phyloP scores from a whole-genome alignment of 1,140 invertebrate genomes.

The Atta texana region DNA sequence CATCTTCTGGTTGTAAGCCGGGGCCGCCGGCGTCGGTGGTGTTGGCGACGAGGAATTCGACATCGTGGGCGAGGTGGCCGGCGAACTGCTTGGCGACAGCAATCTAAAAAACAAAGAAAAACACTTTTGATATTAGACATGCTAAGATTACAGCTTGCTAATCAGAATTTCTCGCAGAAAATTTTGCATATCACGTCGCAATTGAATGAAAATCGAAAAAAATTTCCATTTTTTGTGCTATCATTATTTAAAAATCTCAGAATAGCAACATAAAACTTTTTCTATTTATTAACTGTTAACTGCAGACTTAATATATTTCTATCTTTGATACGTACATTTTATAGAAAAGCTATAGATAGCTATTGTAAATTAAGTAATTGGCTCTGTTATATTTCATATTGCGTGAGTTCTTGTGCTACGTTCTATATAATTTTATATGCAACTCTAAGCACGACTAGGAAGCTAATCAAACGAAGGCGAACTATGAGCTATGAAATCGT shows the following conservation, averaged over 20 bases:
- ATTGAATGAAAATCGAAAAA: not conserved
- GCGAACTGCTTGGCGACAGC: conserved; percentile 89
- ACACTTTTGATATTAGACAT: conserved; percentile 71
- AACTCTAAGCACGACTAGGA: conserved; percentile 7
- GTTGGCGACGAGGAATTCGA: conserved; percentile 90
- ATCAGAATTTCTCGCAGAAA: not conserved
- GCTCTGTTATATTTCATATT: not conserved
- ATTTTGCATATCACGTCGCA: not conserved
- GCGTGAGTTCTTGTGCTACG: not conserved
- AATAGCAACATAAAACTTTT: not conserved
- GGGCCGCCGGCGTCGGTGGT: conserved; percentile 86
- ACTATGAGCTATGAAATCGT: conserved; percentile 10
- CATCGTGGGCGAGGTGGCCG: conserved; percentile 90
- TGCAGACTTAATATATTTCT: not conserved
- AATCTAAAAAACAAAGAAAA: conserved; percentile 85
- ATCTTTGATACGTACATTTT: not conserved
- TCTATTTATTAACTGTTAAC: not conserved
- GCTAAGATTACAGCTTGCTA: conserved; percentile 30
- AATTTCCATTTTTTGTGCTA: not conserved
- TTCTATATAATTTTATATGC: not conserved
- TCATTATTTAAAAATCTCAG: conserved; percentile 2
- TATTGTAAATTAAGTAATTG: conserved; percentile 1
- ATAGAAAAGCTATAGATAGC: not conserved
- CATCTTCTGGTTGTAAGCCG: conserved; percentile 89
- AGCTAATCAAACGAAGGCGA: conserved; percentile 9